Percentiles rank a stretch among this genome's conserved stretches.
Conservation (phyloP, 2,888 invertebrate genomes). For the Trilocha varians region DNA sequence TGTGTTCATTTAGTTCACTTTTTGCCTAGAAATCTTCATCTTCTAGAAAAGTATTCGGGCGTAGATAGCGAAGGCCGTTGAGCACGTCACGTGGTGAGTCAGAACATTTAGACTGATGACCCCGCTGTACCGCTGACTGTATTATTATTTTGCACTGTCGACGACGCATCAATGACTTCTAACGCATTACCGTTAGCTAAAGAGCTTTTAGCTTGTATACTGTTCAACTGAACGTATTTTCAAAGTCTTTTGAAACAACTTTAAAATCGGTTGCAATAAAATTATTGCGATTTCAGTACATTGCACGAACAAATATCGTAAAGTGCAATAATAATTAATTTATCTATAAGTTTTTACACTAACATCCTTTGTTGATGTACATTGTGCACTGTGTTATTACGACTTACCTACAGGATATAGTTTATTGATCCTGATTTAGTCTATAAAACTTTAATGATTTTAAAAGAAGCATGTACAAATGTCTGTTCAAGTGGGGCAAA, state of each 20-base stretch:
- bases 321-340: too few relatives aligned
- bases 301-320: too few relatives aligned
- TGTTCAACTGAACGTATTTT: slow-evolving; percentile 17
- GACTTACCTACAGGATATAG: too few relatives aligned
- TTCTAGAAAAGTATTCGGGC: slow-evolving; percentile 15
- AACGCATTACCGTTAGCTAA: slow-evolving; percentile 51
- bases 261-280: too few relatives aligned
- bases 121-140: slow-evolving; percentile 29
- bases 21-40: slow-evolving; percentile 6
- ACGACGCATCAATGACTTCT: slow-evolving; percentile 34
- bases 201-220: slow-evolving; percentile 24
- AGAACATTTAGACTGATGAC: slow-evolving; percentile 49
- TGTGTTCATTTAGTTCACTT: too few relatives aligned
- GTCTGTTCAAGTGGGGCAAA: slow-evolving; percentile 20
- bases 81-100: slow-evolving; percentile 36
- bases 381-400: too few relatives aligned
- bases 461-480: background rate
- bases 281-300: too few relatives aligned
- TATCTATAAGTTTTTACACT: too few relatives aligned
- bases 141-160: slow-evolving; percentile 30
- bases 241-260: too few relatives aligned
- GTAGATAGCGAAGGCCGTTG: slow-evolving; percentile 11
- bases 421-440: too few relatives aligned
- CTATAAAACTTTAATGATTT: too few relatives aligned
- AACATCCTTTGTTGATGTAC: too few relatives aligned